phyloP scores from a whole-genome alignment of 2,113 vertebrate species.

The Chascanopsetta lugubris region DNA sequence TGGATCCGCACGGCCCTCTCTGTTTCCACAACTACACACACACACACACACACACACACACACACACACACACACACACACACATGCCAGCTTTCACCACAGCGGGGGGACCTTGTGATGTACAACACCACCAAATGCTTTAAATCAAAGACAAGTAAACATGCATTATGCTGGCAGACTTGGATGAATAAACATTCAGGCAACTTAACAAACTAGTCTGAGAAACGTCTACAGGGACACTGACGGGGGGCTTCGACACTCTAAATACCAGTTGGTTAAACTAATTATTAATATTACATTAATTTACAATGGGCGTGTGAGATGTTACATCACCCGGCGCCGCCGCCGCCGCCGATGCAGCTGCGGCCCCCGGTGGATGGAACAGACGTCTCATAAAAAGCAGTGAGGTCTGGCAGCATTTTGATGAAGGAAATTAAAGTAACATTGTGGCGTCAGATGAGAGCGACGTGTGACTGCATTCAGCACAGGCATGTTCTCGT shows the following conservation, averaged over 20 bases:
- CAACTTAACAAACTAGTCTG: conserved; percentile 27
- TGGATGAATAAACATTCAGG: conserved; percentile 29
- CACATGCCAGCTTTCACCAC: conserved; percentile 49
- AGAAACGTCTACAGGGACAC: conserved; percentile 1
- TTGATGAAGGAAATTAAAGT: background rate
- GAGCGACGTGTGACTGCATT: background rate
- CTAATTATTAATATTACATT: conserved; percentile 2
- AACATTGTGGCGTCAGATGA: background rate
- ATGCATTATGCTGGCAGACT: conserved; percentile 21
- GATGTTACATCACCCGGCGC: background rate
- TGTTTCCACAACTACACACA: conserved; percentile 62
- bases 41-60: conserved; percentile 8
- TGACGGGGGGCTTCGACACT: background rate
- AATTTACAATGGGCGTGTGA: background rate
- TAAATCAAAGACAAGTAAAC: conserved; percentile 58
- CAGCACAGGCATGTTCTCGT: too few relatives aligned
- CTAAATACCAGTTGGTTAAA: background rate
- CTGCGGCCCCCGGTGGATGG: background rate
- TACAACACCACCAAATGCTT: conserved; percentile 44
- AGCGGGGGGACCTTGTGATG: conserved; percentile 53
- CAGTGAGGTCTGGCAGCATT: background rate
- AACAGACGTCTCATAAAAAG: background rate
- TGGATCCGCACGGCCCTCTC: conserved; percentile 70
- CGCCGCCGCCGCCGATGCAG: too few relatives aligned
- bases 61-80: conserved; percentile 32